Evolutionary conservation across 2,888 invertebrate species (phyloP).

Genomic region (Cephus nigrinus): DNA sequence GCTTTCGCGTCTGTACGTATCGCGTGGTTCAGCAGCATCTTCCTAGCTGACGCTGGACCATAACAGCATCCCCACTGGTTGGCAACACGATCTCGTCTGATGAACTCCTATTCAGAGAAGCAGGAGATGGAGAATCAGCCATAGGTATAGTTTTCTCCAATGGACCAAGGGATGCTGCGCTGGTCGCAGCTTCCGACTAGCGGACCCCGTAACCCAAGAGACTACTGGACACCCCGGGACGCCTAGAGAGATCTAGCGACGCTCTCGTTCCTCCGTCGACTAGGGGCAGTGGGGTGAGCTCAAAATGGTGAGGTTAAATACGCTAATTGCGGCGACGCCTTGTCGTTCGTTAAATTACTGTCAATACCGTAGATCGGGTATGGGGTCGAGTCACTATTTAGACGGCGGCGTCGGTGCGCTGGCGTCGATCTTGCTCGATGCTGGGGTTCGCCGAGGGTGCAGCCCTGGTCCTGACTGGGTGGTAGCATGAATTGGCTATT

Average conservation of each 20-base stretch:
- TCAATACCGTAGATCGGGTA: not conserved
- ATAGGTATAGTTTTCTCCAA: not conserved
- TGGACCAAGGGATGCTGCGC: not conserved
- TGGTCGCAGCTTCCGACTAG: not conserved
- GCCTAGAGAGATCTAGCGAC: not conserved
- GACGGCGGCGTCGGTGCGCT: not conserved
- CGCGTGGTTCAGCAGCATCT: not conserved
- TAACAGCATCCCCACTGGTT: not conserved
- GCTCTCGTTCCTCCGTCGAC: not conserved
- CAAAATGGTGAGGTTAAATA: not conserved
- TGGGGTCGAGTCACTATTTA: not conserved
- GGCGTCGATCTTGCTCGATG: not conserved
- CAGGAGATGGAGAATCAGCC: conserved; percentile 6
- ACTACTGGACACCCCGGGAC: not conserved
- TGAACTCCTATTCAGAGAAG: conserved; percentile 48
- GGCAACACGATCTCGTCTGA: conserved; percentile 33
- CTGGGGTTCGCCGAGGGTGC: not conserved
- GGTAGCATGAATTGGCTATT: conserved; percentile 68
- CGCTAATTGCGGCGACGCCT: conserved; percentile 9
- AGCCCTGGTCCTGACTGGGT: conserved; percentile 45
- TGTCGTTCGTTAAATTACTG: conserved; percentile 3
- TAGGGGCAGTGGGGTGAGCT: not conserved
- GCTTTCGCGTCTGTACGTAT: not conserved
- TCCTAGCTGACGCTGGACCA: not conserved
- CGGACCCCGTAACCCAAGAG: not conserved